Evolutionary conservation across 2,113 vertebrate genomes (phyloP).

Genomic region (Sardina pilchardus): DNA sequence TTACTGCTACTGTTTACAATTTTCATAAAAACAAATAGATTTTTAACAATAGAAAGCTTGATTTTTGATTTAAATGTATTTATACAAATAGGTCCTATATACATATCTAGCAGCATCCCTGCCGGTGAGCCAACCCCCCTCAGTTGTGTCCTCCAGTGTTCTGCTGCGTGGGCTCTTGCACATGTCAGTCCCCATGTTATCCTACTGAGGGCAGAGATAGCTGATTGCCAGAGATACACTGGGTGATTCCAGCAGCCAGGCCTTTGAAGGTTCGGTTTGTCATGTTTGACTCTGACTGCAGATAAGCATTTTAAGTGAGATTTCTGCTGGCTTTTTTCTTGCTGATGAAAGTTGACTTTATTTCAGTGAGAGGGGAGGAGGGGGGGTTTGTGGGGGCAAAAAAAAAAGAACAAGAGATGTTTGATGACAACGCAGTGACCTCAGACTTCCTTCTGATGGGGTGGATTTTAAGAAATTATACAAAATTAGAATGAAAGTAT

Average conservation of each 20-base stretch:
- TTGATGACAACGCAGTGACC: not conserved
- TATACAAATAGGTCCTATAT: too few relatives aligned
- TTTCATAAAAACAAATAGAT: too few relatives aligned
- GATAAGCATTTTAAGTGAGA: conserved; percentile 48
- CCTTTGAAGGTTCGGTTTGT: conserved; percentile 47
- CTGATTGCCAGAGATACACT: conserved; percentile 48
- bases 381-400: not conserved
- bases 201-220: conserved; percentile 35
- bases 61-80: too few relatives aligned
- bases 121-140: too few relatives aligned
- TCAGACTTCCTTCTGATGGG: not conserved
- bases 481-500: not conserved
- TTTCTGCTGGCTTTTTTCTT: conserved; percentile 47
- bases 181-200: conserved; percentile 43
- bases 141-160: not conserved
- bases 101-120: too few relatives aligned
- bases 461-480: not conserved
- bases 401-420: not conserved
- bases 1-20: too few relatives aligned
- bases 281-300: conserved; percentile 34
- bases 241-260: conserved; percentile 37
- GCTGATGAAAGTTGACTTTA: conserved; percentile 52
- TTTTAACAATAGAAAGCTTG: too few relatives aligned
- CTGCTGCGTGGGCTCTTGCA: conserved; percentile 32
- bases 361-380: not conserved